Evolutionary conservation across 2,113 vertebrate genomes (phyloP).

Genomic region (Solea solea): DNA sequence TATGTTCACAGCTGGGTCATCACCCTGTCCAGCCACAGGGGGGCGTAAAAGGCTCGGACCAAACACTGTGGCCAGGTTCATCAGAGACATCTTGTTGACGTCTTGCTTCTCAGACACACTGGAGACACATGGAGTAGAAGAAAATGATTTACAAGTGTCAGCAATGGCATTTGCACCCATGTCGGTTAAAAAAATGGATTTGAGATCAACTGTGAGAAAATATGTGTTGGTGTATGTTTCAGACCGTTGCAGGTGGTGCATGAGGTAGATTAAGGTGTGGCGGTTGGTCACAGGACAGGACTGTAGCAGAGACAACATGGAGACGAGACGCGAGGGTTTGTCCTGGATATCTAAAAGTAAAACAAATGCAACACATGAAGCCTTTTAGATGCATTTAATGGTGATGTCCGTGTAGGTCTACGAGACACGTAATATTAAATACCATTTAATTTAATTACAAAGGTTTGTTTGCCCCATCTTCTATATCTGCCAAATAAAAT

Average conservation of each 20-base stretch:
- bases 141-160: neutral
- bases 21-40: conserved; percentile 55
- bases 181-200: too few relatives aligned
- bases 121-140: neutral
- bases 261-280: conserved; percentile 79
- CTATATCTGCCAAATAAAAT: too few relatives aligned
- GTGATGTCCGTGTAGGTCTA: too few relatives aligned
- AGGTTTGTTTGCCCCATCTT: too few relatives aligned
- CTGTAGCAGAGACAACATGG: conserved; percentile 73
- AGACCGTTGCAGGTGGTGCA: conserved; percentile 79
- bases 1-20: conserved; percentile 64
- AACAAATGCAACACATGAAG: neutral
- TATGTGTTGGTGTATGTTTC: neutral
- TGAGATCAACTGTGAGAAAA: too few relatives aligned
- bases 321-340: conserved; percentile 32
- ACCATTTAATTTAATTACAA: too few relatives aligned
- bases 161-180: too few relatives aligned
- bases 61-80: conserved; percentile 83
- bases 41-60: conserved; percentile 80
- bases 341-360: conserved; percentile 69
- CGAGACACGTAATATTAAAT: too few relatives aligned
- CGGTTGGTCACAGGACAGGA: conserved; percentile 73
- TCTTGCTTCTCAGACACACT: conserved; percentile 75
- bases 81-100: conserved; percentile 79
- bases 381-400: too few relatives aligned